A percentile compares a stretch with the other conserved stretches of the same genome.
Evolutionary conservation across 2,113 vertebrate species (phyloP).

Genomic region (Bubo blakistoni): DNA sequence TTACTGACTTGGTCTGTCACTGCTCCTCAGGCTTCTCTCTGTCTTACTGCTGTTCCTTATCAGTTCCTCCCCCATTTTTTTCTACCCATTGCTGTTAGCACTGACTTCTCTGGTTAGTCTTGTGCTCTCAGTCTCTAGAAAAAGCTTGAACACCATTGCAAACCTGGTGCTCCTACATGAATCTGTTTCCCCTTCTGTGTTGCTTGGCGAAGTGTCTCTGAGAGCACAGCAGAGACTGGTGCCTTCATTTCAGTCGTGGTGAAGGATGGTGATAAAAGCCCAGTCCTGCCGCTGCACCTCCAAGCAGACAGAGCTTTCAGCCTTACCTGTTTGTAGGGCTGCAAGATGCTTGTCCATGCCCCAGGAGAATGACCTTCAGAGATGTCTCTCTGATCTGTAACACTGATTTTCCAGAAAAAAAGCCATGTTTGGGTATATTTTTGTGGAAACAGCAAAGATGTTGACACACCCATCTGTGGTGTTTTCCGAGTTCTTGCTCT

Average conservation of each 20-base stretch:
- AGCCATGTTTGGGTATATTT: background rate
- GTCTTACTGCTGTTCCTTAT: background rate
- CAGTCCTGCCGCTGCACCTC: background rate
- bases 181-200: background rate
- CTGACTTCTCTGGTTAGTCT: background rate
- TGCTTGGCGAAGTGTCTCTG: background rate
- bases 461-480: background rate
- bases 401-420: background rate
- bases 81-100: background rate
- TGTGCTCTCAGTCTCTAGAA: background rate
- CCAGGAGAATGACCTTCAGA: background rate
- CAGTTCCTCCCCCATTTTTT: background rate
- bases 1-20: background rate
- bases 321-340: background rate
- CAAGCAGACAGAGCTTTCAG: background rate
- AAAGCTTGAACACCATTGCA: background rate
- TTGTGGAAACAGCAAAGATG: background rate
- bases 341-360: rapidly evolving
- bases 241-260: rapidly evolving
- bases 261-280: background rate
- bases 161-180: background rate
- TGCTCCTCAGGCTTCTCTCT: background rate
- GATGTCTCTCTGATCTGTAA: background rate
- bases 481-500: background rate
- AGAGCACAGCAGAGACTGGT: background rate